Percentiles rank a stretch among this genome's conserved stretches.
Evolutionary conservation across 2,113 vertebrate species (phyloP).

Genomic region (Cricetomys ansorgei): DNA sequence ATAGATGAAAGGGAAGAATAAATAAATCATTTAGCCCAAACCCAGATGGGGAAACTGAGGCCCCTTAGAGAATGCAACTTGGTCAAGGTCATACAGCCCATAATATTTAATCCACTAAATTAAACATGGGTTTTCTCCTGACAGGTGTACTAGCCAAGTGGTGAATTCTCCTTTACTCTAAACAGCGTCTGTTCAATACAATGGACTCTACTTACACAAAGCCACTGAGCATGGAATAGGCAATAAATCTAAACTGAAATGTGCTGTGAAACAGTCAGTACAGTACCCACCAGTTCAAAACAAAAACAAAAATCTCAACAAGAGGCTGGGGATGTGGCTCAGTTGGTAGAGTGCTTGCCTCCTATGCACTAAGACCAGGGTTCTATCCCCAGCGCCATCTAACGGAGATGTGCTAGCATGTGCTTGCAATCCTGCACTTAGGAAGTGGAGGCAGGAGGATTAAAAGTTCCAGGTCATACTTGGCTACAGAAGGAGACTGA

Average conservation of each 20-base stretch:
- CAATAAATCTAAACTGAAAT: neutral
- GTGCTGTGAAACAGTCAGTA: neutral
- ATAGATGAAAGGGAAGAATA: neutral
- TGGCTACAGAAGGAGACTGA: neutral
- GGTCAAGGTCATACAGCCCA: neutral
- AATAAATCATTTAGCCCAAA: neutral
- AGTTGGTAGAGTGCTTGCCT: neutral
- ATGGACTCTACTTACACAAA: neutral
- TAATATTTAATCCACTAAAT: neutral
- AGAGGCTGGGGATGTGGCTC: neutral
- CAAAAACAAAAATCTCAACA: neutral
- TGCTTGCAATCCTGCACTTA: neutral
- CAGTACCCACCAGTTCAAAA: neutral
- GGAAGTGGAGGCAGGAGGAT: neutral
- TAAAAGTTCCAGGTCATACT: neutral
- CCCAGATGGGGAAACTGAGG: neutral
- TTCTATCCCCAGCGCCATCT: neutral
- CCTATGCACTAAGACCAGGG: neutral
- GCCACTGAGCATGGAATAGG: neutral
- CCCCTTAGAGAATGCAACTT: neutral
- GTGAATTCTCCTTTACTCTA: neutral
- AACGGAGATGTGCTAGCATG: neutral
- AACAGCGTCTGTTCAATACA: neutral
- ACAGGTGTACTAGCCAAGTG: neutral
- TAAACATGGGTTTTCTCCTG: conserved; percentile 41